Evolutionary conservation across 2,797 vertebrate genomes (phyloP), one percentile per base, ranked within the genome.

Genomic region (Dipus sagitta): DNA sequence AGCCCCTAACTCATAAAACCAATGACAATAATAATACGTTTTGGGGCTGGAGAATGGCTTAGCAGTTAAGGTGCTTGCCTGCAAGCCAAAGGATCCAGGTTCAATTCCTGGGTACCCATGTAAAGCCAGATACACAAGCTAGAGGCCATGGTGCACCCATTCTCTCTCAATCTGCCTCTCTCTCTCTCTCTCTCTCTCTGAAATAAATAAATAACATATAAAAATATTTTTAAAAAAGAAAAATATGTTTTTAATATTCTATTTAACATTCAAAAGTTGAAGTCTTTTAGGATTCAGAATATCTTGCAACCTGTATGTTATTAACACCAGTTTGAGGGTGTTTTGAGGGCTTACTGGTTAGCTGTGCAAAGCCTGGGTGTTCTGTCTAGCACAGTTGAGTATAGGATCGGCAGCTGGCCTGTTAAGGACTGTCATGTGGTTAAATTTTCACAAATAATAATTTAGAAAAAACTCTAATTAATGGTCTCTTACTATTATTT

Each of bases 221-320:
- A 47, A 47, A 47, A 9, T 47, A 47, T 47, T 47, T 47, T 47
- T 47, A 9, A 8, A 47, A 47, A 47, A 7, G 0, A 47, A 42
- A 47, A 60, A 62, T 77, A 60, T 11, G 65, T 91, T 70, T 70
- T 82, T 60, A 88, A 76, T 88, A 79, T 70, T 81, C 17, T 81
- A n/a, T 68, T 94, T 71, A 90, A n/a, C 60, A 91, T 91, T 93
- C 90, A 87, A 91, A 84, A 85, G 77, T 77, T 94, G 83, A 96
- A 80, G 17, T 74, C 23, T 92, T 92, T 95, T 60, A 86, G 52
- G 84, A 81, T 92, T 90, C 75, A 78, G 2, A 88, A 42, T 92
- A 74, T 92, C 54, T 87, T 82, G 92, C 70, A 2, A 15, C 34
- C 34, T 64, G 32, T 85, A 8, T 83, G 47, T 86, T 83, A 24